Conservation (phyloP, 2,113 vertebrate genomes). For the Neodontobutis hainanensis region DNA sequence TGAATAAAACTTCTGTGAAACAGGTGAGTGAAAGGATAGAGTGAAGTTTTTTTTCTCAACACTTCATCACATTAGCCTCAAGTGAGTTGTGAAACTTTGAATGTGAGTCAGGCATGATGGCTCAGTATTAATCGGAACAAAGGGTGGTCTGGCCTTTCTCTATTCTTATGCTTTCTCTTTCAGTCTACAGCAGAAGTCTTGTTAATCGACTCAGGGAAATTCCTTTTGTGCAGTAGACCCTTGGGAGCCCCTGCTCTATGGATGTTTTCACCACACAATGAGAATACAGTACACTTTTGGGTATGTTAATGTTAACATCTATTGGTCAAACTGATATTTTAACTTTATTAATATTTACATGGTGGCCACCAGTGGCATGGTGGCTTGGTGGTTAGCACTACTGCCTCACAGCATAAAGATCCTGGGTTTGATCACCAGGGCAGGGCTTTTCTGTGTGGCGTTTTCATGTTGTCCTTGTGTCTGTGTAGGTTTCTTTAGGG, state of each 20-base stretch:
- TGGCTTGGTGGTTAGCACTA: no score
- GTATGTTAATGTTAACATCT: not conserved
- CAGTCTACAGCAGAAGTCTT: constrained; percentile 43
- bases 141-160: constrained; percentile 57
- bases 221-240: constrained; percentile 63
- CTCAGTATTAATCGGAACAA: constrained; percentile 42
- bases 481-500: no score
- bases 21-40: constrained; percentile 1
- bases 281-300: constrained; percentile 27
- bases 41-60: constrained; percentile 37
- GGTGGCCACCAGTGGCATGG: no score
- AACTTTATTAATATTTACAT: not conserved
- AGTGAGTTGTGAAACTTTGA: constrained; percentile 23
- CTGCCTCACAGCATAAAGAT: no score
- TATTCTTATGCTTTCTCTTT: constrained; percentile 19
- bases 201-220: constrained; percentile 53
- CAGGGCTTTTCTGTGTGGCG: no score
- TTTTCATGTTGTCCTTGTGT: no score
- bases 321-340: constrained; percentile 7
- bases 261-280: constrained; percentile 27
- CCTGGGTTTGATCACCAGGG: no score
- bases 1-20: not conserved
- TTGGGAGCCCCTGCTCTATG: constrained; percentile 16
- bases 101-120: constrained; percentile 55
- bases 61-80: constrained; percentile 2